Base-by-base conservation (phyloP, 2,888 invertebrate genomes). In the Peribatodes rhomboidaria region DNA sequence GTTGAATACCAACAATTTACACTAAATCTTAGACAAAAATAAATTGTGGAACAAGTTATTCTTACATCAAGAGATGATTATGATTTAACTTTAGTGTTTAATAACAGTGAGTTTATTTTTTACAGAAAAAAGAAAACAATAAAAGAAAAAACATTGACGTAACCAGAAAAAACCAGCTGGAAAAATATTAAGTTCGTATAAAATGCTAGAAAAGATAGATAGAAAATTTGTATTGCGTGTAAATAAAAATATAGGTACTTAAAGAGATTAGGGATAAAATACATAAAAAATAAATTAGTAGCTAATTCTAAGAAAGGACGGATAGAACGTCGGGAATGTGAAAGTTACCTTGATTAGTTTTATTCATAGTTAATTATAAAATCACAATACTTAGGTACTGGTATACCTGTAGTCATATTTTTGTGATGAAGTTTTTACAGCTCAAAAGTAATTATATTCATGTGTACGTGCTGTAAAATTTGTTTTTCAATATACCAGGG, bases 31-130 rank as follows among this genome's bases (percentile, higher is more conserved):
- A 75, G 16, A 56, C 73, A 78, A 71, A 50, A 37, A 20, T 20
- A 70, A 76, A 77, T 76, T 79, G 72, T 76, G 76, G 76, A 77
- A 79, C 76, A 79, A 56, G 44, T 53, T 57, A 39, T 44, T 61
- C 9, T 71, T 70, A 75, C 82, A 85, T 85, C 83, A 84, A 82
- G 80, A 79, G 74, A 80, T 86, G 90, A 90, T 27, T 90, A 90
- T 90, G 89, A 76, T 84, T 77, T 62, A 78, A 80, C 78, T 80
- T 84, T 79, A 78, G 70, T 74, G 77, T 74, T 27, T 73, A 73
- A 75, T 69, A 70, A 78, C 69, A 72, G 72, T 69, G 56, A 70
- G 31, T 55, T 46, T 50, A 27, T 58, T 61, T 57, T 49, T n/a
- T 44, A 73, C 70, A 75, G 67, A 71, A 67, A 73, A 61, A 75